These are phyloP conservation scores for Amphiprion ocellaris DNA, from an alignment of 2,113 vertebrate genomes.

Conservation along the genomic window DNA sequence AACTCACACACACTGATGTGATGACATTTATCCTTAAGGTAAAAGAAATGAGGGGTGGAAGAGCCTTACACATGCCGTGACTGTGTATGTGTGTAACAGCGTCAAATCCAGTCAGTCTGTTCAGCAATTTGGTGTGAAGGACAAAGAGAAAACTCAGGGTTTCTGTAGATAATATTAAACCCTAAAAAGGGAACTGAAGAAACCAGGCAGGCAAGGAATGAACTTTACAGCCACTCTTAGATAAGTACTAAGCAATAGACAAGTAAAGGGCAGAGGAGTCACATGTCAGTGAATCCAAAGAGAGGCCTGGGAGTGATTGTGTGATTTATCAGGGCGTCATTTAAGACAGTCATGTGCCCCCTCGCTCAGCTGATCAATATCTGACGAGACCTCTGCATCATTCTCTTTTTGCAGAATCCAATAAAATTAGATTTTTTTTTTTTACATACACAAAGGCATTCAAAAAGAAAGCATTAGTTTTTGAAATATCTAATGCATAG, in stretches of 20 bases:
- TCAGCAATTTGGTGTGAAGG: neutral
- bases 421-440: no score
- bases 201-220: slow-evolving; percentile 7
- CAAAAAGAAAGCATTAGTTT: neutral
- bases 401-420: neutral
- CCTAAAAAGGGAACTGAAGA: neutral
- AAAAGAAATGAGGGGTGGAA: neutral
- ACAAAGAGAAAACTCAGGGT: neutral
- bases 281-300: slow-evolving; percentile 37
- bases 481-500: neutral
- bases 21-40: neutral
- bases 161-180: neutral
- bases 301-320: slow-evolving; percentile 16
- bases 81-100: neutral
- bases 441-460: neutral
- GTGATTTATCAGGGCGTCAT: slow-evolving; percentile 43
- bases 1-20: no score
- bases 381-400: neutral
- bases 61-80: neutral
- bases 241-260: slow-evolving; percentile 26
- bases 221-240: slow-evolving; percentile 34
- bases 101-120: neutral
- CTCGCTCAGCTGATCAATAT: slow-evolving; percentile 39
- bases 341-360: slow-evolving; percentile 30
- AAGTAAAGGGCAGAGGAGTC: slow-evolving; percentile 37